Percentiles rank a stretch among this genome's conserved stretches.
These are phyloP conservation scores for Muscina levida DNA, from an alignment of 2,888 invertebrate genomes.

Conservation along the genomic window DNA sequence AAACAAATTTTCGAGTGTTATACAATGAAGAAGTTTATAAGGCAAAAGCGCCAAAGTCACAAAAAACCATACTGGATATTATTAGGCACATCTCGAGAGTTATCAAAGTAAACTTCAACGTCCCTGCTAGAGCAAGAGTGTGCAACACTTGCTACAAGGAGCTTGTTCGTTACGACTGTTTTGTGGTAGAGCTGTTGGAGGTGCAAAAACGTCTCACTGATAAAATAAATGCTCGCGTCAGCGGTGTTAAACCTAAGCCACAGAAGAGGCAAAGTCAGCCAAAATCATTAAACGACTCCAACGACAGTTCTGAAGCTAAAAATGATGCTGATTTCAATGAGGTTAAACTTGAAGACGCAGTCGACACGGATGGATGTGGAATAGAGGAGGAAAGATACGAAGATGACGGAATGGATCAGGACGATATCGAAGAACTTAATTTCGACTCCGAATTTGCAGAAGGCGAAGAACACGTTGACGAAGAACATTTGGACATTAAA, in stretches of 20 bases:
- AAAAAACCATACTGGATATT: conserved; percentile 62
- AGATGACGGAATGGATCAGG: neutral
- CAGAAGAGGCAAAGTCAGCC: neutral
- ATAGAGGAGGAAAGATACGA: neutral
- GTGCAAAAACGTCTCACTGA: conserved; percentile 65
- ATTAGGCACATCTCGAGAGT: conserved; percentile 61
- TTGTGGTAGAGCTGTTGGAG: conserved; percentile 66
- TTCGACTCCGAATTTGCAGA: neutral
- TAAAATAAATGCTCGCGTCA: conserved; percentile 59
- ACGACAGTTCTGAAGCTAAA: neutral
- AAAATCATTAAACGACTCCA: conserved; percentile 2
- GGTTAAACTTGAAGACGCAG: neutral
- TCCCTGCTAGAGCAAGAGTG: conserved; percentile 58
- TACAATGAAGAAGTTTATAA: conserved; percentile 61
- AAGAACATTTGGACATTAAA: conserved; percentile 32
- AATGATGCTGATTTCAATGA: neutral
- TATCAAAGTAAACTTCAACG: conserved; percentile 60
- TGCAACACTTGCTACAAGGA: conserved; percentile 67
- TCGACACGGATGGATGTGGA: neutral
- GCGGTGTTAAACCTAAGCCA: conserved; percentile 42
- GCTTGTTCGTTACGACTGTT: conserved; percentile 67
- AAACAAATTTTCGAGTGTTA: conserved; percentile 44
- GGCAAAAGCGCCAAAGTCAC: conserved; percentile 59
- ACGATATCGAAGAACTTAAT: conserved; percentile 26
- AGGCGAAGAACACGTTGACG: conserved; percentile 28